Evolutionary conservation across 2,888 invertebrate species (phyloP).

Genomic region (Epinotia nisella): DNA sequence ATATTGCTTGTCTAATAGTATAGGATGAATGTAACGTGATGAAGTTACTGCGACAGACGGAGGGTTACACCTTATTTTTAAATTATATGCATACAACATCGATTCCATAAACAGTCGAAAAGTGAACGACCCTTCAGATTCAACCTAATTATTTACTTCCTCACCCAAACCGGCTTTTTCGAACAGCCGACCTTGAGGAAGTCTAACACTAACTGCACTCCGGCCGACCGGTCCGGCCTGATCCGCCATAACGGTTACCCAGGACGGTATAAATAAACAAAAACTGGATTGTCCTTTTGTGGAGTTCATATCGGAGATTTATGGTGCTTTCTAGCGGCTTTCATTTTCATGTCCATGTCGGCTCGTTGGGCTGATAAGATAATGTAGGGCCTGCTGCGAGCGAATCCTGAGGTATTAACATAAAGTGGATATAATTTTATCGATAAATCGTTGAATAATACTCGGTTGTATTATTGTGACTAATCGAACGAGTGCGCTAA

Average conservation of each 20-base stretch:
- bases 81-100: no score
- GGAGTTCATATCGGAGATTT: slow-evolving; percentile 52
- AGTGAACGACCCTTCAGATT: not conserved
- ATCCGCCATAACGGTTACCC: slow-evolving; percentile 35
- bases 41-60: not conserved
- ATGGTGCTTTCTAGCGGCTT: slow-evolving; percentile 53
- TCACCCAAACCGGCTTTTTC: slow-evolving; percentile 11
- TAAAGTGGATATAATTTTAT: slow-evolving; percentile 7
- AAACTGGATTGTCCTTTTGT: slow-evolving; percentile 57
- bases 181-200: slow-evolving; percentile 12
- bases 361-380: slow-evolving; percentile 13
- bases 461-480: slow-evolving; percentile 1
- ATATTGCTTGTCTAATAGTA: no score
- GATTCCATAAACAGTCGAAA: not conserved
- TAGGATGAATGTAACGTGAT: not conserved
- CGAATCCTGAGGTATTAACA: not conserved
- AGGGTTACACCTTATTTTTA: not conserved
- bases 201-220: slow-evolving; percentile 24
- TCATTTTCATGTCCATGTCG: slow-evolving; percentile 52
- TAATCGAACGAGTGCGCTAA: no score
- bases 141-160: slow-evolving; percentile 13
- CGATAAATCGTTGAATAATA: slow-evolving; percentile 1
- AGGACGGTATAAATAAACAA: slow-evolving; percentile 49
- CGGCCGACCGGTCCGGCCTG: slow-evolving; percentile 33
- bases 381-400: not conserved